phyloP scores from a whole-genome alignment of 2,888 invertebrate genomes.

The Mesorhabditis spiculigera region DNA sequence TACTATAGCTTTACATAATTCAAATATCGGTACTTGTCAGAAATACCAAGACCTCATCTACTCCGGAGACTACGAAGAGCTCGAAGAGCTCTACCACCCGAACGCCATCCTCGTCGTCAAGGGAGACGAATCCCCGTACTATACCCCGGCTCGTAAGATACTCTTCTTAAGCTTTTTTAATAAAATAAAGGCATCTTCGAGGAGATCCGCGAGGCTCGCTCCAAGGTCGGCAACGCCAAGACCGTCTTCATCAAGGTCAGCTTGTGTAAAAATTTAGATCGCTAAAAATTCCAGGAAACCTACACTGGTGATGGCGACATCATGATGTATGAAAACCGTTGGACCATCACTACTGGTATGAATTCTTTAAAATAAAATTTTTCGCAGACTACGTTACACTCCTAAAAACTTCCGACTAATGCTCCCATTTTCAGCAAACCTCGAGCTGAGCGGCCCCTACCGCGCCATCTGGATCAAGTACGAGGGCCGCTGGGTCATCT shows the following conservation, averaged over 20 bases:
- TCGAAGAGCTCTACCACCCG: background rate
- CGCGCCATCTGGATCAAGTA: background rate
- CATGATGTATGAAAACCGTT: background rate
- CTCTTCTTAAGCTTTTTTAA: background rate
- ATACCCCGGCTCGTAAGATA: background rate
- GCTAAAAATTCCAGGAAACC: background rate
- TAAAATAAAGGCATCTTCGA: background rate
- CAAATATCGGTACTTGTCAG: background rate
- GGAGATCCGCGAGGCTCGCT: background rate
- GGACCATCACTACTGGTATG: background rate
- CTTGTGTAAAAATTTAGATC: no score
- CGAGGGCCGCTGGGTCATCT: background rate
- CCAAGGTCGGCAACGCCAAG: background rate
- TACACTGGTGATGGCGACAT: constrained; percentile 2
- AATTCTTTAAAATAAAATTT: background rate
- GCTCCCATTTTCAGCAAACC: no score
- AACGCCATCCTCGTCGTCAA: background rate
- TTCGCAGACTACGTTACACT: no score
- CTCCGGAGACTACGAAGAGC: background rate
- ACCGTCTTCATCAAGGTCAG: background rate
- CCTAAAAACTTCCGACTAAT: no score
- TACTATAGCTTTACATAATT: no score
- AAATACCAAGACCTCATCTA: background rate
- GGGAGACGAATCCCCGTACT: background rate
- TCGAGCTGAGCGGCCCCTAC: background rate